Evolutionary conservation across 2,888 invertebrate genomes (phyloP).

Genomic region (Dasysyrphus tricinctus): DNA sequence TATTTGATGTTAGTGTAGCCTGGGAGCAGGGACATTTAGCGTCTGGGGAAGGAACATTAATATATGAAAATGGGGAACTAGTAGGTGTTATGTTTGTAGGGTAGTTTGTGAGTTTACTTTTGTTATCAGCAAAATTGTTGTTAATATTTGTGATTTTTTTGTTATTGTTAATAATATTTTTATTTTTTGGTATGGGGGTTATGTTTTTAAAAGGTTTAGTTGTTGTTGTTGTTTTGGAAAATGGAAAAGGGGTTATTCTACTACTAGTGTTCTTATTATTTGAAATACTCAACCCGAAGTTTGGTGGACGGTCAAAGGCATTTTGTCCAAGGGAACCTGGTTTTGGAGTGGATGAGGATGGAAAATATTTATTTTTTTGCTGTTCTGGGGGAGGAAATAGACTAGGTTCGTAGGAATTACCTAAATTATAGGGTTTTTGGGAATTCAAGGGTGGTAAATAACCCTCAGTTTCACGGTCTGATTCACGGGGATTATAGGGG

Average conservation of each 20-base stretch:
- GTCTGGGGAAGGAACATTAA: conserved; percentile 86
- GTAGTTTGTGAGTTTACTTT: conserved; percentile 58
- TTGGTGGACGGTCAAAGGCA: conserved; percentile 72
- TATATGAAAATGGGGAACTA: conserved; percentile 59
- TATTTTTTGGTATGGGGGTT: conserved; percentile 57
- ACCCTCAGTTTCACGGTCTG: conserved; percentile 80
- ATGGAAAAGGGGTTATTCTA: conserved; percentile 36
- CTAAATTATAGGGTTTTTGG: conserved; percentile 62
- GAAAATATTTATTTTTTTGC: conserved; percentile 75
- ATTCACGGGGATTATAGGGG: conserved; percentile 79
- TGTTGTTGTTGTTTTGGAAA: conserved; percentile 32
- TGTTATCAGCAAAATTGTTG: conserved; percentile 61
- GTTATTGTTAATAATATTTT: conserved; percentile 38
- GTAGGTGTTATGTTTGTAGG: conserved; percentile 61
- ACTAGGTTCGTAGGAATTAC: conserved; percentile 74
- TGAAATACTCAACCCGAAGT: conserved; percentile 78
- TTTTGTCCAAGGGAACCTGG: conserved; percentile 78
- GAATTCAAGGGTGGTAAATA: conserved; percentile 79
- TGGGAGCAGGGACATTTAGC: conserved; percentile 85
- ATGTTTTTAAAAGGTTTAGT: conserved; percentile 44
- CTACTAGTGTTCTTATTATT: conserved; percentile 74
- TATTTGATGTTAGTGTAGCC: conserved; percentile 69
- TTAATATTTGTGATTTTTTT: conserved; percentile 19
- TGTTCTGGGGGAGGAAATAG: conserved; percentile 74
- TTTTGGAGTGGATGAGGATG: conserved; percentile 77